Evolutionary conservation across 2,797 vertebrate genomes (phyloP), one percentile per base, ranked within the genome.

Genomic region (Schizopygopsis malacanthus): DNA sequence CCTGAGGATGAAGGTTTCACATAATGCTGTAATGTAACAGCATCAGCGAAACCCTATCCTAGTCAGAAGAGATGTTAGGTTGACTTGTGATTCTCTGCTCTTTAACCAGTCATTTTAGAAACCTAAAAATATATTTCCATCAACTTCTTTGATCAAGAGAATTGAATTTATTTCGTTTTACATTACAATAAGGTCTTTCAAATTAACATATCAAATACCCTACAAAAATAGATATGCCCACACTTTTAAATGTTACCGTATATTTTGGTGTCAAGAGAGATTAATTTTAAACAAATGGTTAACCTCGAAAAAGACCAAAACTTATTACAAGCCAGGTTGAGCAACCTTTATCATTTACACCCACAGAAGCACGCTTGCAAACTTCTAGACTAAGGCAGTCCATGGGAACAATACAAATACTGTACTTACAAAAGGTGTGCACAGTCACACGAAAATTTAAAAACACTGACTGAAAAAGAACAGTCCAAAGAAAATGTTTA

Each of bases 211-310:
- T 88, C 63, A 70, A 87, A 89, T 88, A 89, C 59, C 70, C 77
- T 87, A 90, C 79, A 90, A 90, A 90, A 90, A 90, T 90, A 90
- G 71, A 89, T 83, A 83, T 87, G 63, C 43, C 45, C 56, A 65
- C 63, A 71, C 75, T 28, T 84, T 86, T 61, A 82, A 20, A 25
- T 37, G n/a, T 80, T 71, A 50, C 33, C 86, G 15, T 20, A n/a
- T 20, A 52, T 50, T 37, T 84, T 82, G 84, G 61, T 82, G 61
- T 33, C 50, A 54, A 43, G 52, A 63, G 7, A 61, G 52, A 70
- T 41, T 59, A 12, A 5, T 81, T 81, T 39, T 50, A 77, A 76
- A 79, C 25, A 28, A 72, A 61, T 63, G n/a, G 11, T 69, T 79
- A 65, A 52, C 20, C 18, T 77, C 43, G 0, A 77, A 54, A 70